These are phyloP conservation scores for Drosophila prosaltans DNA, from an alignment of 1,140 invertebrate genomes.

Conservation along the genomic window DNA sequence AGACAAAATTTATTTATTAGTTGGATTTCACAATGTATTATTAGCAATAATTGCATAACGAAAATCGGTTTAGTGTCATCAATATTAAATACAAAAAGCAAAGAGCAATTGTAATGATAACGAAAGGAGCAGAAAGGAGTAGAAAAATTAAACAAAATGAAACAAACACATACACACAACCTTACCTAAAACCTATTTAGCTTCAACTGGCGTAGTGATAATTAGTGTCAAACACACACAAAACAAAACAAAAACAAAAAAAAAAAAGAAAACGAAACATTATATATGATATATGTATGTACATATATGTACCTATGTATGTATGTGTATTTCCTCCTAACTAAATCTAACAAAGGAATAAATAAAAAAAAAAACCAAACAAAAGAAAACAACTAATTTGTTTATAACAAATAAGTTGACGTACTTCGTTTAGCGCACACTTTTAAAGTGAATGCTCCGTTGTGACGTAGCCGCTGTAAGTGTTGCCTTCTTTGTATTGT, in stretches of 20 bases:
- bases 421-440: slow-evolving; percentile 49
- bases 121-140: background rate
- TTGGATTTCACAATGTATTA: slow-evolving; percentile 68
- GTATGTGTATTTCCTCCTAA: slow-evolving; percentile 1
- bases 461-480: slow-evolving; percentile 65
- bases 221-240: slow-evolving; percentile 81
- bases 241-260: no score
- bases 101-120: slow-evolving; percentile 50
- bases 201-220: slow-evolving; percentile 80
- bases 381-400: slow-evolving; percentile 27
- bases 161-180: slow-evolving; percentile 26
- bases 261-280: slow-evolving; percentile 18
- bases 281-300: background rate
- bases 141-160: background rate
- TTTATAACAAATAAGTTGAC: slow-evolving; percentile 47
- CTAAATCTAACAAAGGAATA: slow-evolving; percentile 28
- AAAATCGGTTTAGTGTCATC: slow-evolving; percentile 61
- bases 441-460: slow-evolving; percentile 63
- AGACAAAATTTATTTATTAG: slow-evolving; percentile 46
- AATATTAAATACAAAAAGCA: slow-evolving; percentile 52
- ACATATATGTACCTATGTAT: background rate
- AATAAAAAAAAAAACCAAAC: slow-evolving; percentile 14
- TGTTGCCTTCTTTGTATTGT: slow-evolving; percentile 66
- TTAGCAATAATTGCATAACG: slow-evolving; percentile 70
- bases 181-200: slow-evolving; percentile 47